Percentiles rank a stretch among this genome's conserved stretches.
phyloP scores from a whole-genome alignment of 2,797 vertebrate genomes.

The Zalophus californianus region DNA sequence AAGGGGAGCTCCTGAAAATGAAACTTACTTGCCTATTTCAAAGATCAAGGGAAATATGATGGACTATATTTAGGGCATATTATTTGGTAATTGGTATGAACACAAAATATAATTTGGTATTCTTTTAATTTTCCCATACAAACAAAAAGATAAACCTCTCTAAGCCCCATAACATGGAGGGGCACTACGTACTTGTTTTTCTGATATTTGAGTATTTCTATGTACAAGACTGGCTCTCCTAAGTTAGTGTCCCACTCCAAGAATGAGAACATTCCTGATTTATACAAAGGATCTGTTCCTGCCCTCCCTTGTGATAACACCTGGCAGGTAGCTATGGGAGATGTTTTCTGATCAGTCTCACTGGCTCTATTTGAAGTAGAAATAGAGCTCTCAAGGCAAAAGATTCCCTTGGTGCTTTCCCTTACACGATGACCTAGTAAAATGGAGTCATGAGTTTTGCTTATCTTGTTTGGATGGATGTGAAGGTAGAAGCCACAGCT shows the following conservation, averaged over 20 bases:
- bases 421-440: not conserved
- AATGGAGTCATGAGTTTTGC: not conserved
- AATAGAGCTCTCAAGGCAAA: not conserved
- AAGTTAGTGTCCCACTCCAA: not conserved
- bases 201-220: not conserved
- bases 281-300: not conserved
- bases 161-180: not conserved
- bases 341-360: not conserved
- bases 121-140: conserved; percentile 33
- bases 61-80: not conserved
- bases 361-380: not conserved
- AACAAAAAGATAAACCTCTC: not conserved
- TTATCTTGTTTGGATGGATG: not conserved
- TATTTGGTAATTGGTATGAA: not conserved
- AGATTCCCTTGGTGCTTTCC: not conserved
- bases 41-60: conserved; percentile 22
- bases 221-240: not conserved
- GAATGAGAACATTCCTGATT: not conserved
- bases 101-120: conserved; percentile 15
- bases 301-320: not conserved
- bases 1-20: not conserved
- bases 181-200: not conserved
- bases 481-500: not conserved
- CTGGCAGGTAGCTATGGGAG: not conserved
- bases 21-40: not conserved